Percentiles rank a stretch among this genome's conserved stretches.
phyloP scores from a whole-genome alignment of 2,888 invertebrate species.

The Strigamia crassipes region DNA sequence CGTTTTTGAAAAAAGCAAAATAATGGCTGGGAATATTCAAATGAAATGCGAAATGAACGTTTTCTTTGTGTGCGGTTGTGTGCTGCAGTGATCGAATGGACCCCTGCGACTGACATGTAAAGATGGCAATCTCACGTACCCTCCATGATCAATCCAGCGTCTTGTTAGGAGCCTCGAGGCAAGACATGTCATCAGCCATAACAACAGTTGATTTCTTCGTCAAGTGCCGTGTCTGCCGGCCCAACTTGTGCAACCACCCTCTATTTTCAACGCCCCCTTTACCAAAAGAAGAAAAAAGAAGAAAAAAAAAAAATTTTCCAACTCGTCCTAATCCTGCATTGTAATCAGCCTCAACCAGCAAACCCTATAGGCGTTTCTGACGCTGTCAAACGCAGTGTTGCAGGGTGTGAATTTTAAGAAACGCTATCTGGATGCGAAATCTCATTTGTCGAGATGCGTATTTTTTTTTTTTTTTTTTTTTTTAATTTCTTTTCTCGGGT shows the following conservation, averaged over 20 bases:
- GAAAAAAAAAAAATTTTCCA: no score
- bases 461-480: not conserved
- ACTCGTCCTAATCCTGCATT: slow-evolving; percentile 1
- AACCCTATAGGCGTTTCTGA: slow-evolving; percentile 4
- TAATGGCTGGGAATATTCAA: no score
- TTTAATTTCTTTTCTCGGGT: slow-evolving; percentile 6
- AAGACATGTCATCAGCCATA: slow-evolving; percentile 17
- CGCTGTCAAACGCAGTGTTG: not conserved
- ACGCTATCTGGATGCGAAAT: slow-evolving; percentile 17
- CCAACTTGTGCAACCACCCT: not conserved
- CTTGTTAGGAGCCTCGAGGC: slow-evolving; percentile 8
- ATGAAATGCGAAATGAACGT: no score
- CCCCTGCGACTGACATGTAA: not conserved
- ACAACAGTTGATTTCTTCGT: slow-evolving; percentile 24
- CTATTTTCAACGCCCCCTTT: not conserved
- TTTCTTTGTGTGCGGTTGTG: not conserved
- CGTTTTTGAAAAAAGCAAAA: no score
- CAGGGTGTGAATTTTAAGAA: slow-evolving; percentile 24
- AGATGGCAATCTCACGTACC: not conserved
- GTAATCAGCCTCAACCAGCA: not conserved
- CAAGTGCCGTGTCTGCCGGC: not conserved
- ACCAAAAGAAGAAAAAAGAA: not conserved
- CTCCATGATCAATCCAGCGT: not conserved
- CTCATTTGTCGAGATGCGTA: not conserved
- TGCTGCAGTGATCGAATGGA: not conserved